A percentile compares a stretch with the other conserved stretches of the same genome.
phyloP scores from a whole-genome alignment of 2,113 vertebrate genomes.

The Gadus macrocephalus region DNA sequence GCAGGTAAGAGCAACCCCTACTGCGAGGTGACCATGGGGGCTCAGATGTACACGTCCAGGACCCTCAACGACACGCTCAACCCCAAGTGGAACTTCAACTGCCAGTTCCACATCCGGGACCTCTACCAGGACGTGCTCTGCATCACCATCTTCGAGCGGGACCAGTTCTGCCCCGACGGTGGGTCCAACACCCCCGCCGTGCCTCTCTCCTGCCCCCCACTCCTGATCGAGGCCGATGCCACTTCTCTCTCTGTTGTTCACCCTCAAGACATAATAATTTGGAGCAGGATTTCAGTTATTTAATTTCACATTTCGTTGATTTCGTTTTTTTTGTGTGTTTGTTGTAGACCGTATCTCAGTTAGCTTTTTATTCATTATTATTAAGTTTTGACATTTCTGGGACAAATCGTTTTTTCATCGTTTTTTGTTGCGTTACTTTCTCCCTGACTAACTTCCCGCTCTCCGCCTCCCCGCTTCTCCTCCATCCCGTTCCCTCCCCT shows the following conservation, averaged over 20 bases:
- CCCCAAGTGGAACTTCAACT: conserved; percentile 98
- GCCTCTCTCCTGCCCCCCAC: not conserved
- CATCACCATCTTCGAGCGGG: conserved; percentile 89
- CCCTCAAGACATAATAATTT: too few relatives aligned
- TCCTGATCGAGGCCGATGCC: not conserved
- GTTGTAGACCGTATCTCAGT: too few relatives aligned
- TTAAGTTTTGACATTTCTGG: too few relatives aligned
- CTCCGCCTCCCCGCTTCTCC: not conserved
- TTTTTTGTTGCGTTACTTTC: too few relatives aligned
- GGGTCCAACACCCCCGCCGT: conserved; percentile 32
- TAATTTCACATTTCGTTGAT: too few relatives aligned
- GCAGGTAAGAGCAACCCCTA: conserved; percentile 91
- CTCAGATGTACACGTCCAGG: conserved; percentile 89
- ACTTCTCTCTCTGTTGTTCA: too few relatives aligned
- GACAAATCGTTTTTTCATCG: too few relatives aligned
- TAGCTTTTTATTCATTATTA: too few relatives aligned
- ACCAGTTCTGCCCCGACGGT: conserved; percentile 95
- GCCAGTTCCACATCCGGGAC: conserved; percentile 95
- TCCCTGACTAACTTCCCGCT: not conserved
- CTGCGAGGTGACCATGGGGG: conserved; percentile 94
- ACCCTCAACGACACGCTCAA: conserved; percentile 87
- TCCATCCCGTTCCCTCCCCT: not conserved
- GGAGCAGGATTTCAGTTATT: too few relatives aligned
- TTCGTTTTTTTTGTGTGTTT: too few relatives aligned
- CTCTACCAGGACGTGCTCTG: conserved; percentile 93